Evolutionary conservation across 2,888 invertebrate species (phyloP).

Genomic region (Brachyopa scutellaris): DNA sequence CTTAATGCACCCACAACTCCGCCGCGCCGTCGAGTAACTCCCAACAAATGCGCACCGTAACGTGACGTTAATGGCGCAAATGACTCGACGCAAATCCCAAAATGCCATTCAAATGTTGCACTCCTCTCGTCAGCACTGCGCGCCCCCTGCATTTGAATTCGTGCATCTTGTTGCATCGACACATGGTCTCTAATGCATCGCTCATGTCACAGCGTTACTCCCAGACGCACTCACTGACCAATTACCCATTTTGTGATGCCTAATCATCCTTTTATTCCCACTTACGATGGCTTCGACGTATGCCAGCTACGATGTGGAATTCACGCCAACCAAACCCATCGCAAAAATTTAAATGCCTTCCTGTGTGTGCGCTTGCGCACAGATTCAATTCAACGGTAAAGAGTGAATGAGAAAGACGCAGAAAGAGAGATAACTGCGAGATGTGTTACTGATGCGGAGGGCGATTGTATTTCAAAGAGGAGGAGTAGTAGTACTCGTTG

Average conservation of each 20-base stretch:
- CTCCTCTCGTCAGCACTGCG: neutral
- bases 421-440: too few species aligned
- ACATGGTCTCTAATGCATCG: slow-evolving; percentile 68
- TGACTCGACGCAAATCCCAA: slow-evolving; percentile 72
- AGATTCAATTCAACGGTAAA: slow-evolving; percentile 48
- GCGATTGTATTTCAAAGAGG: slow-evolving; percentile 43
- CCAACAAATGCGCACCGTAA: slow-evolving; percentile 44
- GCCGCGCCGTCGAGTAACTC: slow-evolving; percentile 13
- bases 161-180: slow-evolving; percentile 33
- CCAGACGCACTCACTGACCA: slow-evolving; percentile 70
- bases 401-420: too few species aligned
- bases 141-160: neutral
- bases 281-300: slow-evolving; percentile 35
- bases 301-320: slow-evolving; percentile 51
- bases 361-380: slow-evolving; percentile 15
- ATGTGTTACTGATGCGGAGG: slow-evolving; percentile 41
- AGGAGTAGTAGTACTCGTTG: slow-evolving; percentile 35
- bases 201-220: slow-evolving; percentile 64
- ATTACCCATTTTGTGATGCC: slow-evolving; percentile 73
- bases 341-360: slow-evolving; percentile 65
- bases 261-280: slow-evolving; percentile 72
- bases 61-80: slow-evolving; percentile 69
- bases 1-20: slow-evolving; percentile 65
- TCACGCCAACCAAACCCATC: slow-evolving; percentile 68
- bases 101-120: slow-evolving; percentile 68